Evolutionary conservation across 2,797 vertebrate species (phyloP), one percentile per base, ranked within the genome.

Genomic region (Siniperca undulata): DNA sequence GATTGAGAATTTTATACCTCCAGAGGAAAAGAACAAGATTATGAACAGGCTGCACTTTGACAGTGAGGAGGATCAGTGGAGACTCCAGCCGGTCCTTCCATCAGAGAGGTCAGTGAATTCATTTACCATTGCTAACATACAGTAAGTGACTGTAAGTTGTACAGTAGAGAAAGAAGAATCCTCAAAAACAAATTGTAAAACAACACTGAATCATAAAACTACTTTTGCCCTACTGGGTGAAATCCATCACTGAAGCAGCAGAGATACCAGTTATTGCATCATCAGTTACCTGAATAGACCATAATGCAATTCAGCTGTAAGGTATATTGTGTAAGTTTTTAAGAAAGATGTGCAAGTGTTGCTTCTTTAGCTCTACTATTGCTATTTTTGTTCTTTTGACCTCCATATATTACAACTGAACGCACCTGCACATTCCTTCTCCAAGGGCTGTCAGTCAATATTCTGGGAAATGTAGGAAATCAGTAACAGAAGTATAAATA

Each of bases 1-100:
- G 88, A 99, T 99, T 3, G 98, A 99, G 93, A 99, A 99, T 85
- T 99, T 99, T 86, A 98, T 99, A 82, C 98, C 98, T 34, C 97
- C 98, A 0, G 98, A 98, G 83, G 98, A 98, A 91, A 99, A 99
- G 95, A 99, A 99, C 95, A 99, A 99, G 94, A 98, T 98, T 77
- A 97, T 99, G 96, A 97, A 97, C 93, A 94, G 98, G 72, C 96
- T 99, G 17, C 96, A 96, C 89, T 98, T 98, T 36, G 98, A 99
- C 44, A 91, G 96, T 0, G 98, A 99, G 7, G 98, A 99, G 92
- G 98, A 99, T 77, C 98, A 99, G 91, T 99, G 98, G 98, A 97
- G 97, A 72, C 97, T 99, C 82, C 96, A 96, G 89, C 97, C 98
- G 0, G 95, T 98, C 19, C 94, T 98, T 19, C 96, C 97, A 1